Percentiles rank a stretch among this genome's conserved stretches.
These are phyloP conservation scores for Ctenopoma kingsleyae DNA, from an alignment of 2,797 vertebrate genomes.

Conservation along the genomic window DNA sequence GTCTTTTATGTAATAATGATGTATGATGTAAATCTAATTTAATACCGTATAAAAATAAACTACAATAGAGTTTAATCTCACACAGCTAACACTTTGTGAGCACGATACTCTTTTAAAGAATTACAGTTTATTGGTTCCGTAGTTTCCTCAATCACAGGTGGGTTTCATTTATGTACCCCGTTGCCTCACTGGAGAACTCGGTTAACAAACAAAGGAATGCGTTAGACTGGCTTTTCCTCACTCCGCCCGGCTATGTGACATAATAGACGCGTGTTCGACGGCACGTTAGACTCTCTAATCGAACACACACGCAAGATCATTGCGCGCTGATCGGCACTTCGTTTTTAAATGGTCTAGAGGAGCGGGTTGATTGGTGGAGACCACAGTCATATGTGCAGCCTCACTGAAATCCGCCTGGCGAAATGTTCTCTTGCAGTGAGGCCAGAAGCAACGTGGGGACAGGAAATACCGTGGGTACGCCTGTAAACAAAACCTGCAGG, in stretches of 20 bases:
- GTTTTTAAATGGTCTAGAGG: conserved; percentile 96
- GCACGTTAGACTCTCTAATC: conserved; percentile 33
- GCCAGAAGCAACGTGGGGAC: background rate
- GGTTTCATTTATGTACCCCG: conserved; percentile 36
- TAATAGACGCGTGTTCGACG: conserved; percentile 21
- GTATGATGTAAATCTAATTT: background rate
- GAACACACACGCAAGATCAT: conserved; percentile 76
- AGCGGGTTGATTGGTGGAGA: conserved; percentile 81
- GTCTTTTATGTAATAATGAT: too few species aligned
- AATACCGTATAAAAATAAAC: background rate
- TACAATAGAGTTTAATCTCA: background rate
- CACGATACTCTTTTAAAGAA: background rate
- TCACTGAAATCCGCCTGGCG: background rate
- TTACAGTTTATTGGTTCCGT: conserved; percentile 56
- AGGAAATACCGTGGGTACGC: background rate
- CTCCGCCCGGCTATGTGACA: conserved; percentile 56
- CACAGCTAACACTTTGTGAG: background rate
- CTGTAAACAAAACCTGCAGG: background rate
- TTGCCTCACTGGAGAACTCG: background rate
- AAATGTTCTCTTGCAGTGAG: background rate
- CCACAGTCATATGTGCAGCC: conserved; percentile 35
- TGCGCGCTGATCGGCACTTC: conserved; percentile 86
- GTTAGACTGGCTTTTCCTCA: background rate
- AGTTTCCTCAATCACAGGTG: conserved; percentile 33
- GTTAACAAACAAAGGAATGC: background rate